Evolutionary conservation across 2,113 vertebrate genomes (phyloP).

Genomic region (Lepidothrix coronata): DNA sequence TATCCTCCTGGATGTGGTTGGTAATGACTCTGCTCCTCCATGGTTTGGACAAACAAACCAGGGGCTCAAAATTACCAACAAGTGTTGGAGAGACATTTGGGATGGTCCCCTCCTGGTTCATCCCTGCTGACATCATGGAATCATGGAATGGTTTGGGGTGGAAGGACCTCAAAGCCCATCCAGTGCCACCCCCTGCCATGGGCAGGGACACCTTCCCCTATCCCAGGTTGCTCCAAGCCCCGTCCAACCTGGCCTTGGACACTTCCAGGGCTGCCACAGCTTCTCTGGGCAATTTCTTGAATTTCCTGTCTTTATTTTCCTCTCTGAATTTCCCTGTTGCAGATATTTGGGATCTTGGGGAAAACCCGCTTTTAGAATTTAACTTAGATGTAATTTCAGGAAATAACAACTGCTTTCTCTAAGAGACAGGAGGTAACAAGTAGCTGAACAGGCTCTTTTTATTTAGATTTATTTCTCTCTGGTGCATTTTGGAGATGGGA

Average conservation of each 20-base stretch:
- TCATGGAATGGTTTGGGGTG: background rate
- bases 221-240: background rate
- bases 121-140: fast-evolving
- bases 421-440: background rate
- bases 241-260: background rate
- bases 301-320: background rate
- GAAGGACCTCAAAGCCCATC: fast-evolving
- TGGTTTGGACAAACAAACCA: background rate
- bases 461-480: background rate
- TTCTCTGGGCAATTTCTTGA: background rate
- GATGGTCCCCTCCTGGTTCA: background rate
- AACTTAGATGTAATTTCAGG: background rate
- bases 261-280: background rate
- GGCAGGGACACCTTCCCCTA: background rate
- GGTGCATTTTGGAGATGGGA: background rate
- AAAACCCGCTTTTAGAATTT: background rate
- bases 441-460: background rate
- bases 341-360: background rate
- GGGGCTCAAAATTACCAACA: fast-evolving
- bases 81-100: fast-evolving
- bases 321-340: background rate
- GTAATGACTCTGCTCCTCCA: fast-evolving
- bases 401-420: background rate
- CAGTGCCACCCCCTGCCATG: background rate
- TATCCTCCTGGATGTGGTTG: fast-evolving